Evolutionary conservation across 2,797 vertebrate genomes (phyloP), one percentile per base, ranked within the genome.

Genomic region (Pseudocheirus occidentalis): DNA sequence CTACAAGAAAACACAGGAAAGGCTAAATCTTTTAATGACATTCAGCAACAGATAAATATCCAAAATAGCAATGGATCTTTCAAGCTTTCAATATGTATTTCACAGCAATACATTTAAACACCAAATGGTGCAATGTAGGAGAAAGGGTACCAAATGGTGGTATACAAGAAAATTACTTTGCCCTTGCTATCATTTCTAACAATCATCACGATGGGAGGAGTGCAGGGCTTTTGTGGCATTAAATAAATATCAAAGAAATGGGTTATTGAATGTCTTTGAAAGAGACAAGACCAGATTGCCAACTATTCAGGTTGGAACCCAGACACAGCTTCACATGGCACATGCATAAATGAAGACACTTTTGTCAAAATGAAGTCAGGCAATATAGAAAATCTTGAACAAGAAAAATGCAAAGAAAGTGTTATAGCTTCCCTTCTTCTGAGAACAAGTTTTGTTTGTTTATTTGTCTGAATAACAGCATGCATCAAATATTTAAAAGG

Each of bases 31-130:
- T 97, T 97, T 73, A 94, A 56, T 94, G 97, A 91, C 94, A 97
- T 95, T 95, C 96, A 29, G 97, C 95, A 96, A 97, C 95, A 96
- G 95, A 98, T 95, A 98, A 98, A 98, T 97, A 97, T 97, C 97
- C 96, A 96, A 98, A 98, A 98, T 96, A 97, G 97, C 92, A 94
- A 96, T 95, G 97, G 96, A 97, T 97, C 97, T 95, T 95, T 97
- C 95, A 96, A 97, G 97, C 97, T 97, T 97, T 97, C 97, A 97
- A 97, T 97, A 97, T 97, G 97, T 95, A 87, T 87, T 50, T 87
- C 73, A 87, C 50, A 87, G 97, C 96, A 94, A 95, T 93, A 57
- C 94, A 96, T 97, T 92, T 97, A 97, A 97, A 97, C 97, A 97
- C 98, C 97, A 97, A 95, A 97, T 96, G 98, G 96, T 97, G 89